Percentiles rank a stretch among this genome's conserved stretches.
Conservation (phyloP, 2,113 vertebrate genomes). For the Seriola aureovittata region DNA sequence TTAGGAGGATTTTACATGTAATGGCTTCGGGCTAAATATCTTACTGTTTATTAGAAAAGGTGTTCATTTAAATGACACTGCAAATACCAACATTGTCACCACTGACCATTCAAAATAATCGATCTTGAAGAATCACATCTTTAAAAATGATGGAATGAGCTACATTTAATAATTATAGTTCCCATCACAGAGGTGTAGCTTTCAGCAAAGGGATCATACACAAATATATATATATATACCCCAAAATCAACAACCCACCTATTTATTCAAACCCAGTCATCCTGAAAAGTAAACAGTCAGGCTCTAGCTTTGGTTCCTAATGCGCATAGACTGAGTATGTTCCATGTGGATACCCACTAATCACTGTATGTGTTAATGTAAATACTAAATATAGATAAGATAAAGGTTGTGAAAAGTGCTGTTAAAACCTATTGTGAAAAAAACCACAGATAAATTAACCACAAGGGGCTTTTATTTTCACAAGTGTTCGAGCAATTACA, state of each 20-base stretch:
- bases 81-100: neutral
- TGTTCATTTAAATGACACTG: neutral
- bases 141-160: neutral
- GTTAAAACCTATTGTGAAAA: neutral
- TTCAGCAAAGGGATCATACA: too few relatives aligned
- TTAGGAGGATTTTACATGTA: neutral
- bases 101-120: neutral
- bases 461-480: neutral
- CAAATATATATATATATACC: neutral
- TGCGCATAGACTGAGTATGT: neutral
- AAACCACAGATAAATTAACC: neutral
- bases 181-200: neutral
- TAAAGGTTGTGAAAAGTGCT: neutral
- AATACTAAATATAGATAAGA: neutral
- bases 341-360: neutral
- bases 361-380: neutral
- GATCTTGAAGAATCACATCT: neutral
- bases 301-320: neutral
- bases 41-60: neutral
- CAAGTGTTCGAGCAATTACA: neutral
- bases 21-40: neutral
- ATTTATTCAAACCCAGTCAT: constrained; percentile 1
- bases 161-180: neutral
- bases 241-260: neutral
- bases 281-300: neutral